phyloP scores from a whole-genome alignment of 2,797 vertebrate species.

The Muscicapa comitata region DNA sequence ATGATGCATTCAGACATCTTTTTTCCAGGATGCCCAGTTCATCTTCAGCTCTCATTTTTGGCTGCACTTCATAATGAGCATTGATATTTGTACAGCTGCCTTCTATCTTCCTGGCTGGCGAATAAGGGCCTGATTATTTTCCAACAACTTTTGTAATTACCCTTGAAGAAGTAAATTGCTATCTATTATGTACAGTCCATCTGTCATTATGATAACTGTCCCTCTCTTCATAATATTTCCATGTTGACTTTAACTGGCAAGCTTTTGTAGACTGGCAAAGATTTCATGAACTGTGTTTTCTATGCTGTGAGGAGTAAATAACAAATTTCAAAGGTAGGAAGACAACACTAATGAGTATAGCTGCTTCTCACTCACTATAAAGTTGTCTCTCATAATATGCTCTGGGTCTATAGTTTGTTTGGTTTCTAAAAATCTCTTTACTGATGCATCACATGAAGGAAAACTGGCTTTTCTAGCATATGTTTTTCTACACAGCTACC shows the following conservation, averaged over 20 bases:
- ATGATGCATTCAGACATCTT: background rate
- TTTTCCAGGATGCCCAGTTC: background rate
- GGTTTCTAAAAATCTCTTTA: background rate
- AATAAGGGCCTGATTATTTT: constrained; percentile 67
- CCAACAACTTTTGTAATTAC: constrained; percentile 71
- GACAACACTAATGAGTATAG: background rate
- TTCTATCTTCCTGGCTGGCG: background rate
- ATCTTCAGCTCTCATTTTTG: background rate
- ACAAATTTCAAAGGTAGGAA: constrained; percentile 21
- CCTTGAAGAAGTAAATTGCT: constrained; percentile 68
- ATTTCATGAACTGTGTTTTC: constrained; percentile 13
- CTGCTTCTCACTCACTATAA: background rate
- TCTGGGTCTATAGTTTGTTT: background rate
- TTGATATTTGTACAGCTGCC: constrained; percentile 57
- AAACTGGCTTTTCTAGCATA: background rate
- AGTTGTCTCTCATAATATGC: background rate
- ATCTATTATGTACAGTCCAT: constrained; percentile 59
- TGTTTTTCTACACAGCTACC: background rate
- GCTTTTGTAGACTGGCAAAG: background rate
- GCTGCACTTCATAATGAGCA: background rate
- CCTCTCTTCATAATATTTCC: constrained; percentile 57
- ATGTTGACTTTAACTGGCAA: constrained; percentile 55
- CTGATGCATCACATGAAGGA: background rate
- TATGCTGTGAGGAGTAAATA: constrained; percentile 5
- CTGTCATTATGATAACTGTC: constrained; percentile 65